Conservation (phyloP, 2,113 vertebrate genomes). For the Peromyscus polionotus region DNA sequence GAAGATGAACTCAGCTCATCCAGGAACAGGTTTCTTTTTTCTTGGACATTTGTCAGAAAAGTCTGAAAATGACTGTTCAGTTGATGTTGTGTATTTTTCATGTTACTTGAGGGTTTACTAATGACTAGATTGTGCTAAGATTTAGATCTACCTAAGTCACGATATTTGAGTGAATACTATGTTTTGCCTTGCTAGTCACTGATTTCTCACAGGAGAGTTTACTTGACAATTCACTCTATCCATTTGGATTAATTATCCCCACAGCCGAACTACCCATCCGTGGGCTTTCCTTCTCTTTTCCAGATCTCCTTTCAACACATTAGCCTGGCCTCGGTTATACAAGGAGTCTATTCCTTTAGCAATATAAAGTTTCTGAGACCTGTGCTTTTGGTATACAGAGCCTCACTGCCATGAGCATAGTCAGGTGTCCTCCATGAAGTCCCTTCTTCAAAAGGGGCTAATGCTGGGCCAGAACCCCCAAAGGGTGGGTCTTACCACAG, state of each 20-base stretch:
- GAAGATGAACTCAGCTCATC: neutral
- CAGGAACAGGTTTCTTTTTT: neutral
- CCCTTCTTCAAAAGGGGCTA: neutral
- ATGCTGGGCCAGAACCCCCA: neutral
- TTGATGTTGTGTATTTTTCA: neutral
- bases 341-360: slow-evolving; percentile 35
- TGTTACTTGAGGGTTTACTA: neutral
- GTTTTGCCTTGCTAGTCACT: neutral
- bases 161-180: neutral
- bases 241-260: neutral
- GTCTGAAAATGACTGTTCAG: neutral
- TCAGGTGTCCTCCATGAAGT: neutral
- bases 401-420: neutral
- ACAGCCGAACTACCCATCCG: neutral
- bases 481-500: neutral
- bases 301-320: neutral
- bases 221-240: neutral
- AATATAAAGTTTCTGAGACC: neutral
- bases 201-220: slow-evolving; percentile 8
- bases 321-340: neutral
- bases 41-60: neutral
- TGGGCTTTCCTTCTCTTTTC: neutral
- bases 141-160: neutral
- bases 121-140: neutral
- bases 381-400: neutral